Evolutionary conservation across 1,140 invertebrate species (phyloP).

Genomic region (Drosophila azteca): DNA sequence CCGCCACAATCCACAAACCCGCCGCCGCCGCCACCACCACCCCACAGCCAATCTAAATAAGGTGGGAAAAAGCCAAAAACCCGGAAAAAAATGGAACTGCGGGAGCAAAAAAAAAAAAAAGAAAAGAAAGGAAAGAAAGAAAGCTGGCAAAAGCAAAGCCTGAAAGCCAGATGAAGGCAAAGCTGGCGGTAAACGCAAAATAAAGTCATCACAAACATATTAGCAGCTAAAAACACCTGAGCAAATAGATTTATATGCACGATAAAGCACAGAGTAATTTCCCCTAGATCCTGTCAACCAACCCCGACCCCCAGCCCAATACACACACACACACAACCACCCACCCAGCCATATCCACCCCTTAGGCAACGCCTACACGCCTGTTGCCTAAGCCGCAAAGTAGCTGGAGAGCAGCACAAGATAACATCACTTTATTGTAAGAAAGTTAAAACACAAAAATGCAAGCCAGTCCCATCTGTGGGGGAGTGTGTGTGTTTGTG

Average conservation of each 20-base stretch:
- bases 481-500: constrained; percentile 18
- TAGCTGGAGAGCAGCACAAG: constrained; percentile 69
- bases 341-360: constrained; percentile 4
- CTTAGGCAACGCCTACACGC: constrained; percentile 37
- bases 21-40: constrained; percentile 20
- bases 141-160: constrained; percentile 53
- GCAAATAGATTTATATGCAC: constrained; percentile 83
- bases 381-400: constrained; percentile 81
- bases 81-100: constrained; percentile 30
- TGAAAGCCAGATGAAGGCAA: constrained; percentile 41
- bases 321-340: constrained; percentile 2
- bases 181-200: constrained; percentile 78
- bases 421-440: constrained; percentile 83
- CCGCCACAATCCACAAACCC: constrained; percentile 1
- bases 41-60: constrained; percentile 61
- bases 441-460: constrained; percentile 82
- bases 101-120: constrained; percentile 9
- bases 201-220: constrained; percentile 83
- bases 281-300: constrained; percentile 78
- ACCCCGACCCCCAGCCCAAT: constrained; percentile 23
- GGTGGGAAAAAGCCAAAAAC: constrained; percentile 45
- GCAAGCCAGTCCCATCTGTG: constrained; percentile 59
- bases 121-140: constrained; percentile 27
- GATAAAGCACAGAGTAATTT: constrained; percentile 82
- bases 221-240: constrained; percentile 82